phyloP scores from a whole-genome alignment of 2,797 vertebrate genomes.

The Tragelaphus oryx region DNA sequence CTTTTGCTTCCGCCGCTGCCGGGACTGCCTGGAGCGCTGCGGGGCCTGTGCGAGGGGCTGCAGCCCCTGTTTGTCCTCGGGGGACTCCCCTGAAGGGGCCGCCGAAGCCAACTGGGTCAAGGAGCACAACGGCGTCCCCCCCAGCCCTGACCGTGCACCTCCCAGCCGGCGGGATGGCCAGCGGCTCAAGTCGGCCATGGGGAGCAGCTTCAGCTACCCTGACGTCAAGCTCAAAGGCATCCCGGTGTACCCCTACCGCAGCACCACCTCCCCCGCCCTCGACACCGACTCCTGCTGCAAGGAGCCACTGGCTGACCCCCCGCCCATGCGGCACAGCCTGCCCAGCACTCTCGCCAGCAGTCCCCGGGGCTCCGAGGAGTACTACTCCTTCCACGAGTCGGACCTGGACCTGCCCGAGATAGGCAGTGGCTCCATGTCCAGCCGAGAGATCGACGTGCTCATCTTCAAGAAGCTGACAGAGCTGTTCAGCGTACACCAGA shows the following conservation, averaged over 20 bases:
- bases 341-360: conserved; percentile 78
- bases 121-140: conserved; percentile 84
- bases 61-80: conserved; percentile 83
- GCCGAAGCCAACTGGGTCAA: conserved; percentile 81
- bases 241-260: conserved; percentile 84
- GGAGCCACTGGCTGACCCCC: conserved; percentile 76
- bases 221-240: conserved; percentile 93
- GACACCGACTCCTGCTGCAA: conserved; percentile 78
- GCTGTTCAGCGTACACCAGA: conserved; percentile 97
- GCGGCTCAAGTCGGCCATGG: conserved; percentile 79
- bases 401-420: conserved; percentile 89
- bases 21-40: conserved; percentile 92
- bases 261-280: conserved; percentile 59
- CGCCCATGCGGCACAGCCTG: conserved; percentile 76
- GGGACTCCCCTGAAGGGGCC: conserved; percentile 85
- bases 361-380: conserved; percentile 83
- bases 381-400: conserved; percentile 91
- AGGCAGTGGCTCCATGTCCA: conserved; percentile 91
- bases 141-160: conserved; percentile 80
- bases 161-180: conserved; percentile 81
- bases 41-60: conserved; percentile 88
- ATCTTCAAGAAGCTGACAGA: conserved; percentile 98
- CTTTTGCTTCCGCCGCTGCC: conserved; percentile 93
- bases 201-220: conserved; percentile 94
- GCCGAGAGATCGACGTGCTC: conserved; percentile 93